Conservation (phyloP, 2,888 invertebrate species). For the Clanis bilineata region DNA sequence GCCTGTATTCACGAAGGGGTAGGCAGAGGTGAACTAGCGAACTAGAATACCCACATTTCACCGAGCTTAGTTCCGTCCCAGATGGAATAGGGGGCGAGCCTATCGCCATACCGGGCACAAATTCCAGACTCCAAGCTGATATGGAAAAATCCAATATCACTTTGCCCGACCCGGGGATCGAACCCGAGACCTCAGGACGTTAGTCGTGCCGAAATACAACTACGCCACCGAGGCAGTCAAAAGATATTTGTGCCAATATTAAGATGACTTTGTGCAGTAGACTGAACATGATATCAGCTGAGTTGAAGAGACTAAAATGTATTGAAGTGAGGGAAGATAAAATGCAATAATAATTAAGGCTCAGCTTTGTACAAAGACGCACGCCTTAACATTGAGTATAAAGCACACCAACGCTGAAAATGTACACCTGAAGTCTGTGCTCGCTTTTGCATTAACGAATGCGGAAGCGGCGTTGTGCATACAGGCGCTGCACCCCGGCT, state of each 20-base stretch:
- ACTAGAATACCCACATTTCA: too few species aligned
- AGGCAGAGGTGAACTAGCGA: too few species aligned
- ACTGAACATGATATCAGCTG: constrained; percentile 2
- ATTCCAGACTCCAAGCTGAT: too few species aligned
- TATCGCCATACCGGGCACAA: too few species aligned
- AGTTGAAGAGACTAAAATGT: constrained; percentile 33
- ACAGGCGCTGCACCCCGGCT: constrained; percentile 61
- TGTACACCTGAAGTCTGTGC: constrained; percentile 81
- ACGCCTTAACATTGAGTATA: constrained; percentile 74
- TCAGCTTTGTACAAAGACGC: constrained; percentile 74
- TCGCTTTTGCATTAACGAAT: constrained; percentile 82
- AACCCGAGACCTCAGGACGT: too few species aligned
- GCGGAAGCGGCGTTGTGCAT: constrained; percentile 81
- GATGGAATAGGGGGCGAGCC: too few species aligned
- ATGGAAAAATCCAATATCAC: too few species aligned
- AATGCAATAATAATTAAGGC: constrained; percentile 77
- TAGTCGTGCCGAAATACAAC: too few species aligned
- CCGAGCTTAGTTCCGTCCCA: too few species aligned
- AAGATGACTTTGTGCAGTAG: background rate
- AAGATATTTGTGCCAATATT: background rate
- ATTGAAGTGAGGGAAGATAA: constrained; percentile 61
- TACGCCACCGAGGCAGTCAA: too few species aligned
- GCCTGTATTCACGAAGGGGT: too few species aligned
- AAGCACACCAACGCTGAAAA: constrained; percentile 80
- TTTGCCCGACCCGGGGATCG: too few species aligned